These are phyloP conservation scores for Hedya salicella DNA, from an alignment of 2,888 invertebrate species.

Conservation along the genomic window DNA sequence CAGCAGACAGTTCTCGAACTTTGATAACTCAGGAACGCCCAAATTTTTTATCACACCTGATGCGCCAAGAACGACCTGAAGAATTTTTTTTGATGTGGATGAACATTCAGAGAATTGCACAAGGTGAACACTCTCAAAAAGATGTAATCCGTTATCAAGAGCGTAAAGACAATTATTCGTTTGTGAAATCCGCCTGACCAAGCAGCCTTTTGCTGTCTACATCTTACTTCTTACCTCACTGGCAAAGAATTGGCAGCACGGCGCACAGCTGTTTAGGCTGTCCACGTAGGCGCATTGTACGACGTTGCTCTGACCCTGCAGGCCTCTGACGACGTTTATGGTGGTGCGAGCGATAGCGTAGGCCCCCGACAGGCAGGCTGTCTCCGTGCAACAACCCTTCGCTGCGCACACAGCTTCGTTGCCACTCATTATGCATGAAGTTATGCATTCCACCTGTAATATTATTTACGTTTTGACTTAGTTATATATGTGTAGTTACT, in stretches of 20 bases:
- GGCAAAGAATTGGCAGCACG: constrained; percentile 74
- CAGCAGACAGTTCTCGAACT: constrained; percentile 76
- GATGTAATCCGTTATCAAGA: too few relatives aligned
- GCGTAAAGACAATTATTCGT: too few relatives aligned
- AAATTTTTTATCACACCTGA: constrained; percentile 72
- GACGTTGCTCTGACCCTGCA: constrained; percentile 64
- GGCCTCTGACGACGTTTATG: constrained; percentile 72
- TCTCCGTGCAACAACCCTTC: constrained; percentile 62
- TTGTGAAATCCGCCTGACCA: too few relatives aligned
- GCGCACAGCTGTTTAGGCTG: constrained; percentile 69
- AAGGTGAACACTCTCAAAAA: too few relatives aligned
- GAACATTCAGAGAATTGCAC: not conserved
- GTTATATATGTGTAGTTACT: too few relatives aligned
- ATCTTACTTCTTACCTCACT: constrained; percentile 62
- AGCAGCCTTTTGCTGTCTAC: too few relatives aligned
- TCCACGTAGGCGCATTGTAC: constrained; percentile 75
- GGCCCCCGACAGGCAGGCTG: constrained; percentile 73
- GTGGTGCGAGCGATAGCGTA: constrained; percentile 73
- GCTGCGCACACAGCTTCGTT: constrained; percentile 68
- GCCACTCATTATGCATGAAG: constrained; percentile 76
- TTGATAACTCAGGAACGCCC: constrained; percentile 73
- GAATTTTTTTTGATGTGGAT: constrained; percentile 7
- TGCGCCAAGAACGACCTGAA: constrained; percentile 72
- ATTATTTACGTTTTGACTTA: not conserved
- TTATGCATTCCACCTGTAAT: constrained; percentile 72